Conservation (phyloP, 2,113 vertebrate genomes). For the Paradoxurus hermaphroditus region DNA sequence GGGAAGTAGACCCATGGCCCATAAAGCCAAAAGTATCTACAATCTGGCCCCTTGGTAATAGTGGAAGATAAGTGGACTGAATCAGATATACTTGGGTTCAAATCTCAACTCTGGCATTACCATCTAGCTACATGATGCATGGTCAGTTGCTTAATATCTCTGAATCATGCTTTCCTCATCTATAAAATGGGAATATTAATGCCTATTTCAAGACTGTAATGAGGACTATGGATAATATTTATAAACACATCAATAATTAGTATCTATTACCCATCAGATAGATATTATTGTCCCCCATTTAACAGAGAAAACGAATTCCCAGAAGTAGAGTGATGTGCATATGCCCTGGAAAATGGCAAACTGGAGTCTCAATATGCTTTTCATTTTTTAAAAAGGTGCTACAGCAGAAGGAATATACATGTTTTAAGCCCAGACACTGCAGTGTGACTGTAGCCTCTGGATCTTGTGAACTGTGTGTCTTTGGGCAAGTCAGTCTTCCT, state of each 20-base stretch:
- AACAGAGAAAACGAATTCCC: background rate
- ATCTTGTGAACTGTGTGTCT: background rate
- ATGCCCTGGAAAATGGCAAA: background rate
- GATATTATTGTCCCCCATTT: background rate
- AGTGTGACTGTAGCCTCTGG: background rate
- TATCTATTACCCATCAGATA: background rate
- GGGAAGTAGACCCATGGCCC: background rate
- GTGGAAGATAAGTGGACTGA: background rate
- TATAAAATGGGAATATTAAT: background rate
- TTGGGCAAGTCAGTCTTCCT: background rate
- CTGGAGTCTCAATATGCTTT: too few relatives aligned
- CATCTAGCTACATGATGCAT: background rate
- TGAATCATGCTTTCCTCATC: background rate
- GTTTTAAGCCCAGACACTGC: background rate
- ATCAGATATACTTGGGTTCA: background rate
- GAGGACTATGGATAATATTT: background rate
- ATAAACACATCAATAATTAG: background rate
- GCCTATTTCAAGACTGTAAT: background rate
- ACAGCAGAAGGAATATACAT: too few relatives aligned
- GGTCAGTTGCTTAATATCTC: background rate
- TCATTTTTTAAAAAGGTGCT: background rate
- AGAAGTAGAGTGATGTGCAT: background rate
- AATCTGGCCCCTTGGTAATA: background rate
- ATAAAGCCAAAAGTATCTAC: background rate
- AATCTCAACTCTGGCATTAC: background rate